Base-by-base conservation (phyloP, 2,888 invertebrate species). In the Chrysomela aeneicollis region DNA sequence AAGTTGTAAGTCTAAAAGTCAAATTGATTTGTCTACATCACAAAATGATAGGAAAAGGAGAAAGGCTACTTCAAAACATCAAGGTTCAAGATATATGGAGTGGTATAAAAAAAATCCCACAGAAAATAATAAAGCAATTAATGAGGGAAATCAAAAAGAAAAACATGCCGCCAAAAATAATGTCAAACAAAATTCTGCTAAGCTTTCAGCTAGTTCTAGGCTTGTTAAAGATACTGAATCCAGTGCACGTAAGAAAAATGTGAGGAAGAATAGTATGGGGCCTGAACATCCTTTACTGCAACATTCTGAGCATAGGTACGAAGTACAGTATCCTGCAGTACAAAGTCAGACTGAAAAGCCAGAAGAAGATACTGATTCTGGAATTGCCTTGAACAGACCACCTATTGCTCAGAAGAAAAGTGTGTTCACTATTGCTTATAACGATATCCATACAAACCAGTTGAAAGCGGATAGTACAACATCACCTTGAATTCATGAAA, bases 381-480 rank as follows among this genome's bases (percentile, higher is more conserved):
- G 92, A 0, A 92, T 92, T 70, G 91, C 91, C 6, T 88, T 93
- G 85, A 89, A 90, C 57, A 84, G 89, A 67, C 86, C 90, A 74
- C 88, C 89, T 17, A 90, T 90, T 66, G 89, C 90, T 3, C 94
- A 95, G 76, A 96, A 95, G 84, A 95, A 95, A 79, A 95, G 95
- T 79, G 91, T 96, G 26, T 96, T 96, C 78, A 94, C 94, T 6
- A 96, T 96, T 72, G 95, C 95, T 0, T 96, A 95, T 78, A 93
- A 93, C 77, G 95, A 95, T 77, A 93, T 95, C 75, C 92, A 93
- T 72, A 94, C 94, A 0, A 91, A 91, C 76, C 92, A 93, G 78
- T 84, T 94, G 60, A 84, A 92, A 76, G 90, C 93, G 17, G 92
- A 93, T 71, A 93, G 92, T 79, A 90, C 90, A 74, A 90, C 92